Conservation (phyloP, 2,797 vertebrate genomes). For the Oophaga sylvatica region DNA sequence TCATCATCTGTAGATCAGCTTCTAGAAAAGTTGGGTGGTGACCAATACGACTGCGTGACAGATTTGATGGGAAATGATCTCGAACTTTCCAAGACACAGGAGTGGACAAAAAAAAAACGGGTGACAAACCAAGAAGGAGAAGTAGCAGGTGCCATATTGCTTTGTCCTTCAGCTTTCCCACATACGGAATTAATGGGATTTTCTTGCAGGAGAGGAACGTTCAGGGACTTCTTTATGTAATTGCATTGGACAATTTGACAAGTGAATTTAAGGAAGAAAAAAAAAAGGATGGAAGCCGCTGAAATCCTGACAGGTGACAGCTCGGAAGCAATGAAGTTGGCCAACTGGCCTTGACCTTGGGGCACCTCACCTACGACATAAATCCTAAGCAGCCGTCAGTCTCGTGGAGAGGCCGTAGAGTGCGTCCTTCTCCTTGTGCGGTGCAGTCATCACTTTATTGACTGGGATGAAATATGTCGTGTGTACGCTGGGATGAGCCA, state of each 20-base stretch:
- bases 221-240: neutral
- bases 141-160: neutral
- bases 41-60: too few species aligned
- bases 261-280: slow-evolving; percentile 26
- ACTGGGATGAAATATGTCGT: slow-evolving; percentile 33
- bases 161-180: neutral
- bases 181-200: too few species aligned
- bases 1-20: too few species aligned
- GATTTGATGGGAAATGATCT: too few species aligned
- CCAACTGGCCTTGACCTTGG: slow-evolving; percentile 45
- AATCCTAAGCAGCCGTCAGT: slow-evolving; percentile 29
- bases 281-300: slow-evolving; percentile 2
- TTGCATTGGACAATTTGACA: neutral
- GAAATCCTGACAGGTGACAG: slow-evolving; percentile 16
- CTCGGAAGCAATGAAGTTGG: slow-evolving; percentile 5
- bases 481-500: slow-evolving; percentile 31
- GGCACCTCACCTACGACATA: neutral
- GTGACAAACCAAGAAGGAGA: neutral
- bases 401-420: slow-evolving; percentile 14
- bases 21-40: too few species aligned
- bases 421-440: slow-evolving; percentile 22
- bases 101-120: too few species aligned
- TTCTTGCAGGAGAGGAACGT: neutral
- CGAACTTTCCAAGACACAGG: too few species aligned
- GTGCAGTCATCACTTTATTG: slow-evolving; percentile 43